Evolutionary conservation across 2,113 vertebrate genomes (phyloP).

Genomic region (Columba janthina): DNA sequence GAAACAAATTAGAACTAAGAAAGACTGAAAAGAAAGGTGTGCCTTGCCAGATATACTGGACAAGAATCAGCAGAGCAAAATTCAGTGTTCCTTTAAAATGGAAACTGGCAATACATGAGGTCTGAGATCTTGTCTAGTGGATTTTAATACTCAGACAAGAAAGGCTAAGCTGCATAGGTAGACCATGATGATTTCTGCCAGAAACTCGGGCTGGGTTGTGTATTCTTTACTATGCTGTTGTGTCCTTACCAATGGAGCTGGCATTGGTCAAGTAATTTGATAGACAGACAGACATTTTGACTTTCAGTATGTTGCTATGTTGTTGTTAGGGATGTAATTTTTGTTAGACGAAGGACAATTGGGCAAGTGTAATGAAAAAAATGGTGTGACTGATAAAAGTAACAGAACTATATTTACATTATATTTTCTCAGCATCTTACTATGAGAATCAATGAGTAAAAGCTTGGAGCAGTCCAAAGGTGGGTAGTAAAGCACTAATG

Average conservation of each 20-base stretch:
- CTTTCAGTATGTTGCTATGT: background rate
- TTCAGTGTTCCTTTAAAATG: background rate
- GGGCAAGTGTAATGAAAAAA: background rate
- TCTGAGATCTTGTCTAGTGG: background rate
- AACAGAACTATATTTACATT: background rate
- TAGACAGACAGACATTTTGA: background rate
- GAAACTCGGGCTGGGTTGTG: background rate
- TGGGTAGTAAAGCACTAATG: background rate
- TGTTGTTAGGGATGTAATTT: background rate
- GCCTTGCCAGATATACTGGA: background rate
- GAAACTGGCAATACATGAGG: background rate
- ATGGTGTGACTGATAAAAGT: background rate
- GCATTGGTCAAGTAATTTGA: background rate
- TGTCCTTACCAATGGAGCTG: background rate
- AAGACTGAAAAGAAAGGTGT: background rate
- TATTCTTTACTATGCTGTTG: background rate
- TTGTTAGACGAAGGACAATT: background rate
- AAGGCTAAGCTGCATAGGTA: background rate
- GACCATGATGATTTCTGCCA: background rate
- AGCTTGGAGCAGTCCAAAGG: background rate
- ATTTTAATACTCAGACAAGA: background rate
- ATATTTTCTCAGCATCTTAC: background rate
- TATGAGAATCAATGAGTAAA: background rate
- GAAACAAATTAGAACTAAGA: background rate
- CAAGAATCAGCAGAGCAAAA: background rate